Conservation (phyloP, 2,888 invertebrate genomes). For the Plebejus argus region DNA sequence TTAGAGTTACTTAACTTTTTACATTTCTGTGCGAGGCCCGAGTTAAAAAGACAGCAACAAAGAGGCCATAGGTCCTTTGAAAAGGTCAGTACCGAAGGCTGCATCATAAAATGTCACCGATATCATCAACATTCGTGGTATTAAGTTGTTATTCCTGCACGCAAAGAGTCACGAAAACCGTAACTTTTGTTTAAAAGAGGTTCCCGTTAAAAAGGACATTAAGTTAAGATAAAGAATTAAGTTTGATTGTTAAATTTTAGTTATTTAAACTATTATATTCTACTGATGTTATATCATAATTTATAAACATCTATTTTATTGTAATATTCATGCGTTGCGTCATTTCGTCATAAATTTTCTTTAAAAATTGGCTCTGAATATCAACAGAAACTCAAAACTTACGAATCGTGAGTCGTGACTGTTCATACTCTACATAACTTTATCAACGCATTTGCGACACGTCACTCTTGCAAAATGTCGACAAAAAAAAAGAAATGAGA, state of each 20-base stretch:
- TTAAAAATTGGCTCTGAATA: background rate
- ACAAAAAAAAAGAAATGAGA: slow-evolving; percentile 28
- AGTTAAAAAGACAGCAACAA: background rate
- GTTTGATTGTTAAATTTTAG: too few species aligned
- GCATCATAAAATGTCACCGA: slow-evolving; percentile 13
- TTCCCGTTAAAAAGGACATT: too few species aligned
- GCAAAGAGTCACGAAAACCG: background rate
- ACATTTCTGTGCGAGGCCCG: background rate
- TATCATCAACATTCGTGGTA: slow-evolving; percentile 9
- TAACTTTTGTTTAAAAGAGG: slow-evolving; percentile 4
- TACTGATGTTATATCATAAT: too few species aligned
- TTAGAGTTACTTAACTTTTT: background rate
- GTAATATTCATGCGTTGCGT: background rate
- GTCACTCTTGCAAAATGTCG: background rate
- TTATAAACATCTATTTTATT: background rate
- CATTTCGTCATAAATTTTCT: background rate
- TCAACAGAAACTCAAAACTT: background rate
- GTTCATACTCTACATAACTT: background rate
- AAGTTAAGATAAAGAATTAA: too few species aligned
- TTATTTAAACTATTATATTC: too few species aligned
- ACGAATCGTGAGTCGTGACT: background rate
- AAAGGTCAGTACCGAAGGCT: background rate
- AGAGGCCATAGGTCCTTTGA: background rate
- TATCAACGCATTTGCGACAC: slow-evolving; percentile 2
- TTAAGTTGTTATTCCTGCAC: slow-evolving; percentile 17